Evolutionary conservation across 2,797 vertebrate genomes (phyloP).

Genomic region (Buphagus erythrorhynchus): DNA sequence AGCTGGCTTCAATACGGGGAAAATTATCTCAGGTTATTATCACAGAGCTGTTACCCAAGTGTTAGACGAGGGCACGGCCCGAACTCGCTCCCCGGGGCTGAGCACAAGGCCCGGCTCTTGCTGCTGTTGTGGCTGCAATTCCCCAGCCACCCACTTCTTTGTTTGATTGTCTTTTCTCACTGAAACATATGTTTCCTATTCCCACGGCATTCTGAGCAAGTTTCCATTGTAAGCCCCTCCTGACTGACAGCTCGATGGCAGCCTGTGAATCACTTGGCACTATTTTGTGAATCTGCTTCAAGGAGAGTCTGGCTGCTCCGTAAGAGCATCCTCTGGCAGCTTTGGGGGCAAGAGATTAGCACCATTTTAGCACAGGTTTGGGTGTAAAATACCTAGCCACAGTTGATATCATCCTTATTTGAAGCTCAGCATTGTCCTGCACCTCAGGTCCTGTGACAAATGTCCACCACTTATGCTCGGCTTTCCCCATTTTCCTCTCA

Average conservation of each 20-base stretch:
- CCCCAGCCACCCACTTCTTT: slow-evolving; percentile 11
- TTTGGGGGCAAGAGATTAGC: neutral
- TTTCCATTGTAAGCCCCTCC: slow-evolving; percentile 24
- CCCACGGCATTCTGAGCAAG: slow-evolving; percentile 8
- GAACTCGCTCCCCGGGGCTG: neutral
- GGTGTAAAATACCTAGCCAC: neutral
- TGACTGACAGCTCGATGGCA: slow-evolving; percentile 57
- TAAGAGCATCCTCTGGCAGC: neutral
- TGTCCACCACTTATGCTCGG: rapidly evolving
- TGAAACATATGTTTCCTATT: slow-evolving; percentile 37
- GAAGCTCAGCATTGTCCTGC: neutral
- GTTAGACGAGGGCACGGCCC: neutral
- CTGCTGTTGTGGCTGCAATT: neutral
- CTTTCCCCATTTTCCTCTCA: neutral
- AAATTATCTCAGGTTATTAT: slow-evolving; percentile 16
- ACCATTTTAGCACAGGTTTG: neutral
- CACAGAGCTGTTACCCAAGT: neutral
- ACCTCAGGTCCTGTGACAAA: neutral
- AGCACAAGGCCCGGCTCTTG: rapidly evolving
- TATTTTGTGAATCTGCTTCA: neutral
- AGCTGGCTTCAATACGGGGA: neutral
- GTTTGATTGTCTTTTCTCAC: slow-evolving; percentile 50
- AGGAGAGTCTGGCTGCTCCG: neutral
- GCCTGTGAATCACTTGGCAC: slow-evolving; percentile 29
- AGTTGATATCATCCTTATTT: neutral